A percentile compares a stretch with the other conserved stretches of the same genome.
Conservation (phyloP, 1,140 invertebrate species). For the Platyscapa corneri region DNA sequence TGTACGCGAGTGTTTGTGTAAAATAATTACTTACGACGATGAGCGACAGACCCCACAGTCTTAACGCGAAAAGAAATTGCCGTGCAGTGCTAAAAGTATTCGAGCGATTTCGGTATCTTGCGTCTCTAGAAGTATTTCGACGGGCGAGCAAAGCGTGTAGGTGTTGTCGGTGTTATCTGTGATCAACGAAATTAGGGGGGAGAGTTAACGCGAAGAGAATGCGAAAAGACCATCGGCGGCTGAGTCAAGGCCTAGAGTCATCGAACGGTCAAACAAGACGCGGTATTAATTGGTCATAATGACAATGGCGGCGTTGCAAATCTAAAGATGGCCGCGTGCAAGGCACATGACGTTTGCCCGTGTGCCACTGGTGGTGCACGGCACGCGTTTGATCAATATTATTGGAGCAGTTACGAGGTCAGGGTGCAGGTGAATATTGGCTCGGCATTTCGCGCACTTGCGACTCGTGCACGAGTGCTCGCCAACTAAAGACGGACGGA, state of each 20-base stretch:
- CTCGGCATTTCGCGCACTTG: neutral
- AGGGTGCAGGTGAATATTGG: neutral
- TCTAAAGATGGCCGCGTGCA: neutral
- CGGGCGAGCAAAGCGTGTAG: too few relatives aligned
- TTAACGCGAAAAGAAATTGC: too few relatives aligned
- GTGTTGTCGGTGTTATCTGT: neutral
- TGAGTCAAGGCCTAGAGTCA: neutral
- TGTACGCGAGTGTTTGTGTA: neutral
- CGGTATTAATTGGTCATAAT: neutral
- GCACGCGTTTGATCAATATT: neutral
- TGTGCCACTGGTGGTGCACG: too few relatives aligned
- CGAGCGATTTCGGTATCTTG: too few relatives aligned
- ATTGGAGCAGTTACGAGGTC: neutral
- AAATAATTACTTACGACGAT: neutral
- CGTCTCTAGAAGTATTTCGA: too few relatives aligned
- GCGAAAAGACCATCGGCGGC: neutral
- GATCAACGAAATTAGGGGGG: neutral
- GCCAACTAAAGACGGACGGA: neutral
- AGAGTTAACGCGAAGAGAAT: too few relatives aligned
- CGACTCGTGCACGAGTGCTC: neutral
- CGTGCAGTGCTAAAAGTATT: too few relatives aligned
- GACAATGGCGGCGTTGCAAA: neutral
- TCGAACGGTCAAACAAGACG: neutral
- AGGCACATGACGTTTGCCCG: neutral
- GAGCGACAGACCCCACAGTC: too few relatives aligned